phyloP scores from a whole-genome alignment of 2,113 vertebrate species.

The Isurus oxyrinchus region DNA sequence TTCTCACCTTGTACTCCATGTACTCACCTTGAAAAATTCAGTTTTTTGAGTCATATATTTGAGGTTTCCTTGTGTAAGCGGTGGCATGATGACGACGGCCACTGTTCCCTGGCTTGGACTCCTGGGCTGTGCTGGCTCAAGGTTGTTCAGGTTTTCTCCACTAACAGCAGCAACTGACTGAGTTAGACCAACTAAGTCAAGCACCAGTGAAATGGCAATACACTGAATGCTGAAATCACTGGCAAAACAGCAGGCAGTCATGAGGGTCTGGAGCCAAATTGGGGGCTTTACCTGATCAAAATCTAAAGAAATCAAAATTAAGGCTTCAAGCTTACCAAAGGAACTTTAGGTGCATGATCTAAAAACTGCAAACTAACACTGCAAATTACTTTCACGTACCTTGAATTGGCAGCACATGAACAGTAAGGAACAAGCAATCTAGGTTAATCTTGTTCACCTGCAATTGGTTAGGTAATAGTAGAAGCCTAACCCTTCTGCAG shows the following conservation, averaged over 20 bases:
- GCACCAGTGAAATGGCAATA: constrained; percentile 83
- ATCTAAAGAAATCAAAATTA: constrained; percentile 57
- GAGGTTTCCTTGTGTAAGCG: constrained; percentile 88
- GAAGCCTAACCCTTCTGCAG: neutral
- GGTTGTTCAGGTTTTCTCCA: constrained; percentile 69
- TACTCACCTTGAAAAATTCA: constrained; percentile 84
- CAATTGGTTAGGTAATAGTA: neutral
- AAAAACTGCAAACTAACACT: neutral
- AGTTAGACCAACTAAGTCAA: constrained; percentile 89
- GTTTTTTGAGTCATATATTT: constrained; percentile 89
- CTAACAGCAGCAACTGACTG: constrained; percentile 86
- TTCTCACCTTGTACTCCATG: neutral
- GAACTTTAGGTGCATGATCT: neutral
- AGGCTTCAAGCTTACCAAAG: neutral
- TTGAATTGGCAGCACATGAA: neutral
- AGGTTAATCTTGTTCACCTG: neutral
- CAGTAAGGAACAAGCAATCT: neutral
- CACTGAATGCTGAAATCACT: constrained; percentile 80
- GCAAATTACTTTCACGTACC: neutral
- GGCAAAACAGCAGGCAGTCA: constrained; percentile 80
- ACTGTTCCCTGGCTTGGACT: constrained; percentile 94
- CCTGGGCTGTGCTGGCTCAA: constrained; percentile 73
- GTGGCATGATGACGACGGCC: constrained; percentile 90
- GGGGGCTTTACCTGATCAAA: constrained; percentile 75
- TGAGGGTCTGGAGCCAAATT: constrained; percentile 85